Conservation (phyloP, 2,888 invertebrate genomes). For the Euzetes globulus region DNA sequence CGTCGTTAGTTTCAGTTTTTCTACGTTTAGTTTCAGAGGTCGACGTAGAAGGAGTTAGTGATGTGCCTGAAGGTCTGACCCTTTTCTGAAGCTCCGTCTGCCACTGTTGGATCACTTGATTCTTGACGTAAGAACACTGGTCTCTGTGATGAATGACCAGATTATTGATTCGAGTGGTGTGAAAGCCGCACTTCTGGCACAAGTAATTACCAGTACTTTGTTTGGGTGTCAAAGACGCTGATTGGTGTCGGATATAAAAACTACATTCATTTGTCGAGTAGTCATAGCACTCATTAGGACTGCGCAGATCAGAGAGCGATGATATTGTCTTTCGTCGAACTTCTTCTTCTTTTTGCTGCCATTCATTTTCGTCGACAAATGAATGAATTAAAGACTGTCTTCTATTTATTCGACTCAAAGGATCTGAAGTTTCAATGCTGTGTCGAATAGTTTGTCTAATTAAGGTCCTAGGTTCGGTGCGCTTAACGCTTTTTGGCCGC, state of each 20-base stretch:
- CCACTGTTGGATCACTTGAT: slow-evolving; percentile 23
- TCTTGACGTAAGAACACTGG: slow-evolving; percentile 32
- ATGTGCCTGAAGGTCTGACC: neutral
- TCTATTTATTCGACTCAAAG: neutral
- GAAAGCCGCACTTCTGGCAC: slow-evolving; percentile 36
- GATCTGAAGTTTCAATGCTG: neutral
- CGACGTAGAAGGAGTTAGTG: neutral
- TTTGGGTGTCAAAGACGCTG: slow-evolving; percentile 17
- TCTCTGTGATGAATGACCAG: slow-evolving; percentile 34
- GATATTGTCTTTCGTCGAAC: neutral
- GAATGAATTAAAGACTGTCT: slow-evolving; percentile 16
- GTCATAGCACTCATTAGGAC: slow-evolving; percentile 30
- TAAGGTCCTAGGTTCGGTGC: neutral
- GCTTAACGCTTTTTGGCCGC: neutral
- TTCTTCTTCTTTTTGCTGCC: slow-evolving; percentile 8
- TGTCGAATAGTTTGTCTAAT: neutral
- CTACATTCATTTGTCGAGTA: slow-evolving; percentile 26
- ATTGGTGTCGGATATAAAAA: slow-evolving; percentile 35
- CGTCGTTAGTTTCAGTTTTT: neutral
- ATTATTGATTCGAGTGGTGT: slow-evolving; percentile 33
- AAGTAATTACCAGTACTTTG: slow-evolving; percentile 29
- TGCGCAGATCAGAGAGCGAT: slow-evolving; percentile 29
- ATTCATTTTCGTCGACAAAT: slow-evolving; percentile 11
- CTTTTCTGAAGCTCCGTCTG: slow-evolving; percentile 27
- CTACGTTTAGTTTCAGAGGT: neutral